phyloP scores from a whole-genome alignment of 2,888 invertebrate species.

The Tipula confusa region DNA sequence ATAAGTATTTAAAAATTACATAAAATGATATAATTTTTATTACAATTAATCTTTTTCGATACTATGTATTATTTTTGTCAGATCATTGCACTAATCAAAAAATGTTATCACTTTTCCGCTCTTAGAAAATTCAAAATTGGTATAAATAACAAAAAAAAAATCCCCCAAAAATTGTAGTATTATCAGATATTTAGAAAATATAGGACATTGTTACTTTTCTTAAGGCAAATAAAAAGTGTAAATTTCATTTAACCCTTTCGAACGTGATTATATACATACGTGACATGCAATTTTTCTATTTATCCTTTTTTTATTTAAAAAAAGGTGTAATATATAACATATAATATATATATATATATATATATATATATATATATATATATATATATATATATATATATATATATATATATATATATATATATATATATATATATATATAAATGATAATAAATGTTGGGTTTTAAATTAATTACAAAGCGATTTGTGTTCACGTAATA shows the following conservation, averaged over 20 bases:
- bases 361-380: no score
- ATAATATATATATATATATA: no score
- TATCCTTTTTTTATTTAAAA: neutral
- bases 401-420: no score
- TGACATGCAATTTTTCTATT: neutral
- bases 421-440: no score
- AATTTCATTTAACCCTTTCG: neutral
- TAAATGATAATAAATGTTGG: neutral
- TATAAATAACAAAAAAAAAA: neutral
- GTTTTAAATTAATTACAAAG: neutral
- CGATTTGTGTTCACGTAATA: neutral
- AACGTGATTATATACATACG: no score
- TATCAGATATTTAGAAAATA: neutral
- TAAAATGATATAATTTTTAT: neutral
- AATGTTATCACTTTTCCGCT: no score
- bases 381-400: no score
- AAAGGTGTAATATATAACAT: neutral
- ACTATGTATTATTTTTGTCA: conserved; percentile 13
- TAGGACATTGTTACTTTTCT: neutral
- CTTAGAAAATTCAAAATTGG: neutral
- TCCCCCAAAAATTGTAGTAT: neutral
- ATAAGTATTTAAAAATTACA: neutral
- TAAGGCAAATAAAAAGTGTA: no score
- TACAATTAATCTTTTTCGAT: neutral
- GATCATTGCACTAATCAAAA: neutral